phyloP scores from a whole-genome alignment of 2,797 vertebrate genomes.

The Ibycter americanus region DNA sequence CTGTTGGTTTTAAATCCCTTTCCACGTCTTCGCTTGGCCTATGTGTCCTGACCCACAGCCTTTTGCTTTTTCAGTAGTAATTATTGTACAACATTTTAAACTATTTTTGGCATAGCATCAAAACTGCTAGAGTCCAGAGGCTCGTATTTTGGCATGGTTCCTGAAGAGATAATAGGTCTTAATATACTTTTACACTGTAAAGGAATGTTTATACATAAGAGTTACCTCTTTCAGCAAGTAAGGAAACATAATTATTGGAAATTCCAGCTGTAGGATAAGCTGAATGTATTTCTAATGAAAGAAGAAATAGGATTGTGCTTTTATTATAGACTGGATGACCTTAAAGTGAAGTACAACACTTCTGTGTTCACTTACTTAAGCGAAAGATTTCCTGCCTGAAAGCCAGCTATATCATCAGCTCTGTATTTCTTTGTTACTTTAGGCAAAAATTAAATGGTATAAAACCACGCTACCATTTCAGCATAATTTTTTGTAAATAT shows the following conservation, averaged over 20 bases:
- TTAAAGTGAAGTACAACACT: neutral
- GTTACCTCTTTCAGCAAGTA: neutral
- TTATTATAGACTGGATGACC: neutral
- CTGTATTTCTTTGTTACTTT: neutral
- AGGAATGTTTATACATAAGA: neutral
- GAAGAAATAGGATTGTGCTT: neutral
- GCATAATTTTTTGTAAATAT: neutral
- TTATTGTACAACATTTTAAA: neutral
- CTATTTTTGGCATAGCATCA: neutral
- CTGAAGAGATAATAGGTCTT: neutral
- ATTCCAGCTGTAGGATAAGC: neutral
- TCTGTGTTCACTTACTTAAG: neutral
- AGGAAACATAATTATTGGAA: neutral
- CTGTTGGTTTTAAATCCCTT: neutral
- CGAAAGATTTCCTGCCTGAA: neutral
- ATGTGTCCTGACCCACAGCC: rapidly evolving
- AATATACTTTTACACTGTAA: neutral
- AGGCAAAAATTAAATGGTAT: neutral
- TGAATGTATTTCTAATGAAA: neutral
- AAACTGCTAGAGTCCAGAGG: neutral
- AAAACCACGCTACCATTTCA: neutral
- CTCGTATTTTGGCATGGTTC: neutral
- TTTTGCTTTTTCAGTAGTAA: neutral
- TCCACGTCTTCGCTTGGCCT: neutral
- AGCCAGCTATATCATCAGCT: neutral